Evolutionary conservation across 2,797 vertebrate species (phyloP).

Genomic region (Gadopsis marmoratus): DNA sequence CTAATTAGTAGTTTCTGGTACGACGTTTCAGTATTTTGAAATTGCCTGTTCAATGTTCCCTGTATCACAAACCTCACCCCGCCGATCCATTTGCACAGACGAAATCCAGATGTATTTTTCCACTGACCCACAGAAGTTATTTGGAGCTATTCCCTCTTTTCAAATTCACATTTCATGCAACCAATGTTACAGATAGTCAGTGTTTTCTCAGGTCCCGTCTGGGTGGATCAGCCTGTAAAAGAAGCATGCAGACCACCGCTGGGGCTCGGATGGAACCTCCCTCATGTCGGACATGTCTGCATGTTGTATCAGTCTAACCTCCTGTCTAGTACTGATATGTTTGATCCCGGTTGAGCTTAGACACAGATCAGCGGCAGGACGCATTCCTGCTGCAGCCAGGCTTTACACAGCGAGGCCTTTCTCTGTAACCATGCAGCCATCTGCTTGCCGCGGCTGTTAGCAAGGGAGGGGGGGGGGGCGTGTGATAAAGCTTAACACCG

Average conservation of each 20-base stretch:
- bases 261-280: neutral
- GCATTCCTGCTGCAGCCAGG: slow-evolving; percentile 56
- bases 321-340: slow-evolving; percentile 15
- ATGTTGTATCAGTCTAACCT: neutral
- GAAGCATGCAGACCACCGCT: neutral
- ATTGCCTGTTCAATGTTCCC: neutral
- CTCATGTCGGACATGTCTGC: neutral
- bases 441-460: slow-evolving; percentile 54
- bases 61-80: neutral
- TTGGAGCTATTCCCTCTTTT: neutral
- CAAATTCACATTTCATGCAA: neutral
- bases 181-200: neutral
- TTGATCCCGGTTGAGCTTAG: slow-evolving; percentile 49
- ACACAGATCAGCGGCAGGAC: slow-evolving; percentile 52
- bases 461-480: neutral
- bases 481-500: slow-evolving; percentile 54
- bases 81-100: neutral
- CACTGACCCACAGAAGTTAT: neutral
- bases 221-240: neutral
- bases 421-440: slow-evolving; percentile 72
- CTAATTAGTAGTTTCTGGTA: neutral
- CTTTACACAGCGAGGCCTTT: slow-evolving; percentile 56
- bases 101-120: neutral
- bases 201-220: neutral
- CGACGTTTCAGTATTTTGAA: neutral